phyloP scores from a whole-genome alignment of 2,888 invertebrate genomes.

The Helicoverpa assulta region DNA sequence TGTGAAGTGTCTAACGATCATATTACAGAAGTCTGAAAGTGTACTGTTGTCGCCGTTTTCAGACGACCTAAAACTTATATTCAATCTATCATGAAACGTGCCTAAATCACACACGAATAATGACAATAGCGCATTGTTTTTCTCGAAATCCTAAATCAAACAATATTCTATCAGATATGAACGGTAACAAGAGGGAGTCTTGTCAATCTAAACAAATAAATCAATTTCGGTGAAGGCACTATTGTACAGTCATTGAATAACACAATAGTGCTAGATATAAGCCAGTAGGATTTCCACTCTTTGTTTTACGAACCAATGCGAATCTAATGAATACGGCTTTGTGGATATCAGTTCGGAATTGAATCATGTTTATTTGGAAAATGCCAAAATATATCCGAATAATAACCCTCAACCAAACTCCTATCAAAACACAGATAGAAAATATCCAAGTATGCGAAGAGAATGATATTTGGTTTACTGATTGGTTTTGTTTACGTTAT shows the following conservation, averaged over 20 bases:
- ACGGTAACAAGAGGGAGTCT: not conserved
- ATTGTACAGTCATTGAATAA: slow-evolving; percentile 18
- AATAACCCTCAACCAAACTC: not conserved
- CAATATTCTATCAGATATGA: not conserved
- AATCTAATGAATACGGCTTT: slow-evolving; percentile 12
- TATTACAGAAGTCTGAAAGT: no score
- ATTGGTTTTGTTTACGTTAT: no score
- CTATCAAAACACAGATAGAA: no score
- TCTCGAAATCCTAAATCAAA: slow-evolving; percentile 6
- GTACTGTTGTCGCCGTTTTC: no score
- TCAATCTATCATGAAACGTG: not conserved
- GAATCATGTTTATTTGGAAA: slow-evolving; percentile 14
- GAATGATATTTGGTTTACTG: no score
- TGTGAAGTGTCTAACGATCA: no score
- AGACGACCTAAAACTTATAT: not conserved
- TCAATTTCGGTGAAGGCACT: slow-evolving; percentile 25
- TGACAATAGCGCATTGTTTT: not conserved
- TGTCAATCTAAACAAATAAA: slow-evolving; percentile 27
- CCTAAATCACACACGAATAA: not conserved
- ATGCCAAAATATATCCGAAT: not conserved
- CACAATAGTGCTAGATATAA: slow-evolving; percentile 31
- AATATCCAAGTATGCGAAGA: no score
- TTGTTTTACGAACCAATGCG: slow-evolving; percentile 27
- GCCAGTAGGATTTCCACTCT: slow-evolving; percentile 34
- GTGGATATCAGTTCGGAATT: not conserved